Evolutionary conservation across 2,888 invertebrate genomes (phyloP), one percentile per base, ranked within the genome.

Genomic region (Lochmaea crataegi): DNA sequence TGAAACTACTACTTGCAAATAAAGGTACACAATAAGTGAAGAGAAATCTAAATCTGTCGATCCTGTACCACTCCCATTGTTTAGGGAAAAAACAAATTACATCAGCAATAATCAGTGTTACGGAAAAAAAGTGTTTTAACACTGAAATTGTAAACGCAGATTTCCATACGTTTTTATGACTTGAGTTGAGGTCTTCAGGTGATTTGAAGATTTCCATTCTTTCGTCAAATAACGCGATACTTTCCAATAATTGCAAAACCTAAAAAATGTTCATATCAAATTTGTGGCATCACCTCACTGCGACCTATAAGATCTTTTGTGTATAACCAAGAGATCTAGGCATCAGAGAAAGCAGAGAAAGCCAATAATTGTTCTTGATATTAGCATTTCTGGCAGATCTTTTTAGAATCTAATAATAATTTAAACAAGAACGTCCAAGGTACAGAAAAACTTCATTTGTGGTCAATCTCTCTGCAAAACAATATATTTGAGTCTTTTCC

Each of bases 11-110:
- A 16, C 60, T 18, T 26, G 68, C 68, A 14, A 68, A 68, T n/a
- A 68, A 48, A 2, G 68, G 68, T 32, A 60, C 32, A 18, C 68
- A 68, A 60, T 68, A 68, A 0, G 60, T 68, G 48, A 68, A 60
- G 3, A 48, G 11, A 22, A 68, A 68, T 18, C 60, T 68, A 9
- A 68, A 68, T 60, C 22, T 58, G 14, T 45, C n/a, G 1, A 32
- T 6, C 2, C 56, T 45, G 14, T 42, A 68, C 41, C 48, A 38
- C 0, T 18, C 12, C 7, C 16, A 61, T 2, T 61, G 1, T 41
- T 38, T 61, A 0, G 68, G 68, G 32, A 63, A 68, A 53, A 68
- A 68, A 41, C 68, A 68, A 32, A 68, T 38, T 4, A 68, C 22
- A 63, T 68, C 68, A 9, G 32, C 53, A n/a, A 53, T 22, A 16